Conservation (phyloP, 2,797 vertebrate species). For the Gobionotothen gibberifrons region DNA sequence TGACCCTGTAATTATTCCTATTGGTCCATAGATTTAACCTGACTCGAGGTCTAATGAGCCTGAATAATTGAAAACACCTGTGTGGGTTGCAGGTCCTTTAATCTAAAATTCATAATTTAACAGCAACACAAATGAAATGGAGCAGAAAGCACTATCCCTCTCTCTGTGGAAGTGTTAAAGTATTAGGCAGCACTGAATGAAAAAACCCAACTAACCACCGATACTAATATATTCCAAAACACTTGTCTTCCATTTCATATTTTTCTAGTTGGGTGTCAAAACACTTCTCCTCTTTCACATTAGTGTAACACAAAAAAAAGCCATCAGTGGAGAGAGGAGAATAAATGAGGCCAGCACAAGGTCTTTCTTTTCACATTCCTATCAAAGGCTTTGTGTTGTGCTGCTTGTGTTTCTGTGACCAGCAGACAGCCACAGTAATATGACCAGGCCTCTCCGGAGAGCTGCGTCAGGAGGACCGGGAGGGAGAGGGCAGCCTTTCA, state of each 20-base stretch:
- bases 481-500: conserved; percentile 67
- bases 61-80: conserved; percentile 20
- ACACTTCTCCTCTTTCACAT: conserved; percentile 28
- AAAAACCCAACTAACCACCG: background rate
- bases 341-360: conserved; percentile 40
- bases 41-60: conserved; percentile 12
- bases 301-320: conserved; percentile 24
- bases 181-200: background rate
- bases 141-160: background rate
- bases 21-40: conserved; percentile 5
- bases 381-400: conserved; percentile 62
- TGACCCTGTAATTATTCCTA: background rate
- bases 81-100: background rate
- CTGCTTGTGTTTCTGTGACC: conserved; percentile 66
- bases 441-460: conserved; percentile 64
- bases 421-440: conserved; percentile 68
- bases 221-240: conserved; percentile 6
- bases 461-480: conserved; percentile 44
- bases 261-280: conserved; percentile 21
- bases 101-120: background rate
- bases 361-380: conserved; percentile 35
- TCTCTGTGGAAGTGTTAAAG: background rate
- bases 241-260: conserved; percentile 16
- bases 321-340: conserved; percentile 22
- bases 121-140: background rate